Evolutionary conservation across 2,888 invertebrate species (phyloP), one percentile per base, ranked within the genome.

Genomic region (Rotaria sp.): DNA sequence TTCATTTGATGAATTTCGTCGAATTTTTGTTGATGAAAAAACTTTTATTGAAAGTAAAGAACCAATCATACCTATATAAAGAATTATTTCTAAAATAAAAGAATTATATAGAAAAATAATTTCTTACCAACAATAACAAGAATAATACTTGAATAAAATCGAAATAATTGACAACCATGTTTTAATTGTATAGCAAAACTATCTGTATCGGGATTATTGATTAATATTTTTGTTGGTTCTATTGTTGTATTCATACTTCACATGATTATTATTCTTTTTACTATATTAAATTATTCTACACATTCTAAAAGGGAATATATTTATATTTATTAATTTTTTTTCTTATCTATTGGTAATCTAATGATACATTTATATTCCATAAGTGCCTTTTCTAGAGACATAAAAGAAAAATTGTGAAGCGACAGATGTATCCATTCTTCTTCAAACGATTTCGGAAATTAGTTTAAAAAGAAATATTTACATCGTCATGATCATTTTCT

Each of bases 11-110:
- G 86, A 86, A 35, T 85, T 86, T 13, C 84, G 52, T 8, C 85
- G 86, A 41, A 86, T 57, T 85, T 86, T 86, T 52, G 86, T 86
- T 35, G 75, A 75, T 48, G 55, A 86, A 55, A 86, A 86, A 10
- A 86, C 86, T 80, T 86, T 86, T 26, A 86, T 50, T 35, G 86
- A 86, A 5, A 86, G 26, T 50, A 86, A 45, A 74, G 75, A 85
- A 24, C 86, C 86, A n/a, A 86, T 84, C 26, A 86, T 38, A 26
- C 86, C 86, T 57, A 24, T n/a, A 24, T 75, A 35, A 24, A 80
- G 10, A 50, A 50, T 50, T 50, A 50, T 50, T 15, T 8, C 8
- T 45, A 57, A 55, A 85, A 57, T 13, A 41, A n/a, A 35, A 67
- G 18, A 35, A 75, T 84, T 18, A 85, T 15, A 85, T 24, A 84